A percentile compares a stretch with the other conserved stretches of the same genome.
Evolutionary conservation across 2,113 vertebrate genomes (phyloP).

Genomic region (Amia ocellicauda): DNA sequence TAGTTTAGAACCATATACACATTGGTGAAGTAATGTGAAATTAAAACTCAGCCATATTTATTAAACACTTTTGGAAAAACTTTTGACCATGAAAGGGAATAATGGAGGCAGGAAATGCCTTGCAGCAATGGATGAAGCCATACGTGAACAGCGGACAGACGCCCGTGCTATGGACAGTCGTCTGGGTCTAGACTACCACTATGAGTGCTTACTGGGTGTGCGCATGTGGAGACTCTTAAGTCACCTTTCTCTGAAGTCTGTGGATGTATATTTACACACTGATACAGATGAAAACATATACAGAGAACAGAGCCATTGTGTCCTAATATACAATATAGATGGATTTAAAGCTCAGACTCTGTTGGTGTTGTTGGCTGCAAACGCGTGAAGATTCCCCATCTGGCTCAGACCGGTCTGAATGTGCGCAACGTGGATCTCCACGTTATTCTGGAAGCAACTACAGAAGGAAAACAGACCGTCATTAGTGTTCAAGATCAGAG

Average conservation of each 20-base stretch:
- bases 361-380: slow-evolving; percentile 95
- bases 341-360: slow-evolving; percentile 72
- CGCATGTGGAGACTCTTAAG: too few relatives aligned
- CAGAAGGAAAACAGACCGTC: slow-evolving; percentile 29
- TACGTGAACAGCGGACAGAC: too few relatives aligned
- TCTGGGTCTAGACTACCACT: background rate
- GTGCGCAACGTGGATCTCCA: slow-evolving; percentile 97
- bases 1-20: too few relatives aligned
- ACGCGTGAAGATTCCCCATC: slow-evolving; percentile 96
- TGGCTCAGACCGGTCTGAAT: slow-evolving; percentile 98
- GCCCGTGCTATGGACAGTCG: background rate
- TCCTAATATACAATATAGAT: slow-evolving; percentile 41
- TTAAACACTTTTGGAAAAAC: too few relatives aligned
- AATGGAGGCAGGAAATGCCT: too few relatives aligned
- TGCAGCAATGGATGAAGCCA: too few relatives aligned
- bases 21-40: too few relatives aligned
- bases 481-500: too few relatives aligned
- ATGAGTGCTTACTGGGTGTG: too few relatives aligned
- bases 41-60: too few relatives aligned
- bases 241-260: background rate
- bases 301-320: slow-evolving; percentile 17
- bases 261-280: background rate
- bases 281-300: slow-evolving; percentile 16
- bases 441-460: slow-evolving; percentile 98
- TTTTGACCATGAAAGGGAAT: too few relatives aligned